phyloP scores from a whole-genome alignment of 2,113 vertebrate species.

The Holacanthus passer region DNA sequence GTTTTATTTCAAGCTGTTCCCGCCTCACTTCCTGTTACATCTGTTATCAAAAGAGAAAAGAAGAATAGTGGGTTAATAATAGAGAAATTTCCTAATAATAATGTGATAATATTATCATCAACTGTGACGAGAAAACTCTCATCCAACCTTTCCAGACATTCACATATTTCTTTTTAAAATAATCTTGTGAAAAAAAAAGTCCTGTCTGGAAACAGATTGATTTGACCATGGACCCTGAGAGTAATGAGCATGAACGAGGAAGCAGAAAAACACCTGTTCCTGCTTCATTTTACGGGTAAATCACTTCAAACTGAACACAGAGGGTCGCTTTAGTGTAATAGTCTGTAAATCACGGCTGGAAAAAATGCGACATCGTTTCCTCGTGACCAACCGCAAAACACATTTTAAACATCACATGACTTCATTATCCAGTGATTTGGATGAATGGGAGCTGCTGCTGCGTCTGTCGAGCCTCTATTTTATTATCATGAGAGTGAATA shows the following conservation, averaged over 20 bases:
- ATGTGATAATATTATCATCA: no score
- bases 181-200: neutral
- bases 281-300: neutral
- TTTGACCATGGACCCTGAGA: neutral
- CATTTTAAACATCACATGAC: neutral
- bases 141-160: no score
- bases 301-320: neutral
- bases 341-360: neutral
- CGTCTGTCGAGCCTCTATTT: neutral
- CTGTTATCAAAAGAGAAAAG: no score
- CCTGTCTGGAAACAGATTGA: neutral
- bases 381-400: neutral
- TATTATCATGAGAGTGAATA: conserved; percentile 17
- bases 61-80: no score
- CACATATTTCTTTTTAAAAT: neutral
- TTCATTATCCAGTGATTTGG: neutral
- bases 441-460: no score
- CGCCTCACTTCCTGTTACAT: no score
- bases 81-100: no score
- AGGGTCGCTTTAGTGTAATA: neutral
- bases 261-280: neutral
- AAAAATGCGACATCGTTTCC: conserved; percentile 20
- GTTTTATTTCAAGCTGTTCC: no score
- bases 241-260: neutral
- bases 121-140: no score